These are phyloP conservation scores for Itoplectis maculator DNA, from an alignment of 2,888 invertebrate genomes.

Conservation along the genomic window DNA sequence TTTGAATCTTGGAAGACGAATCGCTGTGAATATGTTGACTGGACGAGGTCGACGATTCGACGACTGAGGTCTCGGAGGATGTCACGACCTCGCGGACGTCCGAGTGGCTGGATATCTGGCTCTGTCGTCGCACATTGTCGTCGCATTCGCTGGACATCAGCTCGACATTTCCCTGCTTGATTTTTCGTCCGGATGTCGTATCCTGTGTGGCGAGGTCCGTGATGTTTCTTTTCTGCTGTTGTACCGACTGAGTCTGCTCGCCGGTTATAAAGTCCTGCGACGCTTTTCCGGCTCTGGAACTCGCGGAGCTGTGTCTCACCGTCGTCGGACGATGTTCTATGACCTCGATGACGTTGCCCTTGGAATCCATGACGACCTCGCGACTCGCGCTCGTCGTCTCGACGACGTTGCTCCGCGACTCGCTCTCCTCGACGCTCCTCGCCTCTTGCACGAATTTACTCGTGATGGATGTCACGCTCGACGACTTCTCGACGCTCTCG, in stretches of 20 bases:
- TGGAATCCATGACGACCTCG: conserved; percentile 79
- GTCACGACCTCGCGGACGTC: conserved; percentile 57
- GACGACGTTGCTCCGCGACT: conserved; percentile 75
- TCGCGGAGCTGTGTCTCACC: conserved; percentile 63
- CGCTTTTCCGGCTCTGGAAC: conserved; percentile 66
- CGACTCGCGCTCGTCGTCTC: conserved; percentile 78
- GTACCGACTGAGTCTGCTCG: conserved; percentile 72
- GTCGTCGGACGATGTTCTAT: conserved; percentile 74
- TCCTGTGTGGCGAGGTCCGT: conserved; percentile 14
- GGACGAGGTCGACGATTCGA: conserved; percentile 68
- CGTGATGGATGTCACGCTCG: conserved; percentile 66
- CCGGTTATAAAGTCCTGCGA: conserved; percentile 76
- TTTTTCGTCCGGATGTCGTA: conserved; percentile 14
- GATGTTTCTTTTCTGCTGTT: conserved; percentile 44
- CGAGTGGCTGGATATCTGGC: conserved; percentile 46
- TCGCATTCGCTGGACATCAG: not conserved
- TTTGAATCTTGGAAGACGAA: conserved; percentile 30
- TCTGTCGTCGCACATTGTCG: conserved; percentile 37
- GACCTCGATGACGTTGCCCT: conserved; percentile 78
- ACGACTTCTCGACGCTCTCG: conserved; percentile 59
- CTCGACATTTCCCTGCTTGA: conserved; percentile 6
- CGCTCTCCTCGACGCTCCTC: conserved; percentile 73
- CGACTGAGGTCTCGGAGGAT: conserved; percentile 60
- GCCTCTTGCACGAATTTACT: conserved; percentile 79
- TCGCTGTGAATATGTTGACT: conserved; percentile 61